Evolutionary conservation across 2,888 invertebrate species (phyloP), one percentile per base, ranked within the genome.

Genomic region (Xanthostigma xanthostigma): DNA sequence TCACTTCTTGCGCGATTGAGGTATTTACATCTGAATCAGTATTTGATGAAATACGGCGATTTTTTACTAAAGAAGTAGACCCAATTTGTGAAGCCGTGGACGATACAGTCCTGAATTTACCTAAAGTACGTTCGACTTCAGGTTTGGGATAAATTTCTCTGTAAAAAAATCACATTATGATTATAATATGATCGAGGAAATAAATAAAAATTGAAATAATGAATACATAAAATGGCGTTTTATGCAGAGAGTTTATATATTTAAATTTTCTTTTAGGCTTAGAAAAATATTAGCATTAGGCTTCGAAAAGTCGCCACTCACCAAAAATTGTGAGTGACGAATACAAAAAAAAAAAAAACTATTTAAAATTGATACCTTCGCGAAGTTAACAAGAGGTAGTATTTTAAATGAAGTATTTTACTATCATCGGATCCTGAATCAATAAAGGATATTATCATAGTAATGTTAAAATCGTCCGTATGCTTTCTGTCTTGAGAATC

Each of bases 381-480:
- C 48, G 77, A 76, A 2, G 78, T 79, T 38, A 81, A 65, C 45
- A 81, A 69, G 33, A 79, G 65, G 59, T 76, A 80, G 59, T 74
- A 79, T 58, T 75, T 75, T 35, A 80, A 64, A 51, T 68, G 65
- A 11, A 78, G 36, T 10, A 43, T 48, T 11, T 14, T 17, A 4
- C 9, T 14, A 35, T 48, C 43, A 8, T 13, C 27, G 10, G n/a
- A 17, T 1, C 13, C n/a, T 9, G 13, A 27, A 42, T 42, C 75
- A 62, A 60, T 67, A 54, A 77, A 76, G n/a, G 78, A 72, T 36
- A 83, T 75, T 12, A 84, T 72, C 38, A 83, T 63, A 0, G 79
- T 78, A 13, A 82, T 73, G 56, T 81, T 78, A 61, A 81, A 82
- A 58, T 80, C 79, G 53, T 81, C 79, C 1, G 72, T 72, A 51